These are phyloP conservation scores for Merodon equestris DNA, from an alignment of 2,888 invertebrate species.

Conservation along the genomic window DNA sequence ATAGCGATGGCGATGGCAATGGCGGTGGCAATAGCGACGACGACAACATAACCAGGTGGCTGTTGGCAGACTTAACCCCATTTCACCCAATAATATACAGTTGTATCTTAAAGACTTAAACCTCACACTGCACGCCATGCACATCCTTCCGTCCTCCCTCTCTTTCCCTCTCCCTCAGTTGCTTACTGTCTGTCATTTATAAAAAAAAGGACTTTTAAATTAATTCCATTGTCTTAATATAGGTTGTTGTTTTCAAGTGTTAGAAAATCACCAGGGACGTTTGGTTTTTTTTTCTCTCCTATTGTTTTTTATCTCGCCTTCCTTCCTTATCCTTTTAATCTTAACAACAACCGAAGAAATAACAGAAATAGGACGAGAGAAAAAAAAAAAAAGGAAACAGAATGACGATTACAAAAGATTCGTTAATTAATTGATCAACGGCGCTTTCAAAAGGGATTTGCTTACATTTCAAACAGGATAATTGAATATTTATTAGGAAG, in stretches of 20 bases:
- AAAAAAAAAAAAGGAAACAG: slow-evolving; percentile 28
- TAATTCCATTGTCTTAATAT: slow-evolving; percentile 68
- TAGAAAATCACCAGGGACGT: slow-evolving; percentile 28
- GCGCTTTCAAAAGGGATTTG: slow-evolving; percentile 68
- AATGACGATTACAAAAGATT: slow-evolving; percentile 64
- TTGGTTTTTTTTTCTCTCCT: too few species aligned
- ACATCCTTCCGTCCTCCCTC: slow-evolving; percentile 14
- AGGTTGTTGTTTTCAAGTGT: slow-evolving; percentile 68
- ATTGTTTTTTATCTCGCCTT: slow-evolving; percentile 3
- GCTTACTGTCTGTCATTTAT: not conserved
- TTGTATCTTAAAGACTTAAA: slow-evolving; percentile 58
- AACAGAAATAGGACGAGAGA: not conserved
- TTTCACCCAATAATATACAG: slow-evolving; percentile 43
- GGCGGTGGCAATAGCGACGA: slow-evolving; percentile 16
- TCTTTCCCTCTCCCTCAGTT: not conserved
- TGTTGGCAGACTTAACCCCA: slow-evolving; percentile 62
- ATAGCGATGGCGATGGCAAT: too few species aligned
- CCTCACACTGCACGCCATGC: slow-evolving; percentile 23
- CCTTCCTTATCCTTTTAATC: not conserved
- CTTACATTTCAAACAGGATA: slow-evolving; percentile 69
- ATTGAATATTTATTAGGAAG: slow-evolving; percentile 72
- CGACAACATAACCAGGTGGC: slow-evolving; percentile 66
- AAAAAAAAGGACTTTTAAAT: slow-evolving; percentile 62
- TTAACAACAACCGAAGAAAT: too few species aligned
- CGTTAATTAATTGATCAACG: slow-evolving; percentile 69